Evolutionary conservation across 2,113 vertebrate species (phyloP), one percentile per base, ranked within the genome.

Genomic region (Misgurnus mizolepis): DNA sequence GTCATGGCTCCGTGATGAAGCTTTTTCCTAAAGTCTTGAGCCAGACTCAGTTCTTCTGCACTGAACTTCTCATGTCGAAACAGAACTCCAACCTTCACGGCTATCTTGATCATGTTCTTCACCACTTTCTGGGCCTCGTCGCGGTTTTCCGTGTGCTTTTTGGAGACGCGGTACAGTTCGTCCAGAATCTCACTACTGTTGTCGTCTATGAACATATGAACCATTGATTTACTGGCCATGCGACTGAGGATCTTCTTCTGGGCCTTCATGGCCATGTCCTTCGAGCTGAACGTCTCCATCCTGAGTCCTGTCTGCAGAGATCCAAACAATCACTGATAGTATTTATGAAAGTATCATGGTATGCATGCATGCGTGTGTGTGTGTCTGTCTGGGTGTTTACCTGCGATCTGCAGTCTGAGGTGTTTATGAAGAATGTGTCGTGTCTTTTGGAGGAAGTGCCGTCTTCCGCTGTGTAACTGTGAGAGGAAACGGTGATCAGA

Each of bases 211-310:
- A 96, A 86, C 81, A 93, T 93, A 71, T 91, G 95, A 56, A 94
- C 94, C 17, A 95, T 93, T 49, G 94, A 95, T 83, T 95, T 96
- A 78, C 93, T 95, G 4, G 93, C 95, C 94, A 95, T 95, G 86
- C 94, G 94, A 76, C 95, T 94, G 84, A 95, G 92, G 78, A 95
- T 94, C 88, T 96, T 96, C 89, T 96, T 96, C 75, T 96, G 95
- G 45, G 93, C 94, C 92, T 95, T 93, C 86, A 96, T 92, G 78
- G 95, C 95, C 93, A 96, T 88, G 85, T 90, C 92, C 90, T 96
- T 96, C 49, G 95, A 95, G 86, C 90, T 95, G 89, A 96, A 96
- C 84, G 93, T 88, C 92, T 95, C 95, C 84, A 87, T 87, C 81
- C 93, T 91, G 79, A 92, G 92, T 9, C 56, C 27, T 40, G 49